Base-by-base conservation (phyloP, 1,140 invertebrate species). In the honey bee (Apis mellifera) region DNA sequence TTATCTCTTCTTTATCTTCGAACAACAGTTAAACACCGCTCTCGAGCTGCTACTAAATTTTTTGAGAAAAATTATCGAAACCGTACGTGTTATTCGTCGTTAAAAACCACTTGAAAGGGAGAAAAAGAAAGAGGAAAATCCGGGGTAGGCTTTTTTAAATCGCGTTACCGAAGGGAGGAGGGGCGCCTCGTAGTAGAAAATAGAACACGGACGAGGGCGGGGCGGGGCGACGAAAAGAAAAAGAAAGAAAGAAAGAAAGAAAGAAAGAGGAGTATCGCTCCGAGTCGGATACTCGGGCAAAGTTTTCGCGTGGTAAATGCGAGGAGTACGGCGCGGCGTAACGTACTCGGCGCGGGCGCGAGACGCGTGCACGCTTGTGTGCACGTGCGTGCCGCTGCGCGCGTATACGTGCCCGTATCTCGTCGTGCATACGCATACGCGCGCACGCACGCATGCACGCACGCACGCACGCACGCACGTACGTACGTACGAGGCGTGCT, bases 401-500 rank as follows among this genome's bases (percentile, higher is more conserved):
- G 59, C 7, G 26, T 32, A n/a, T n/a, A 17, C 15, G 32, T 42
- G 32, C 32, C 32, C 32, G 5, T 42, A 42, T 42, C 32, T 42
- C 32, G 52, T 42, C 32, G 23, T 60, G 32, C 32, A 32, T 32
- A 32, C 59, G 59, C 23, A 12, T 66, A 80, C n/a, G 57, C 70
- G 59, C n/a, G n/a, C n/a, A n/a, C n/a, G n/a, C n/a, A n/a, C n/a
- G n/a, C n/a, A n/a, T n/a, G n/a, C n/a, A n/a, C n/a, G 62, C 60
- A 54, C 52, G 55, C 60, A 65, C 77, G 64, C 32, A 32, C 32
- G 2, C 32, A 32, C 32, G 32, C 32, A 3, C 2, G 32, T 72
- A 80, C n/a, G 62, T 60, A 59, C 52, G 55, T 65, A 70, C 73
- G 66, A 78, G 90, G 90, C 91, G 91, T 89, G 88, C 86, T 93